Evolutionary conservation across 2,888 invertebrate genomes (phyloP), one percentile per base, ranked within the genome.

Genomic region (Tolmerus cingulatus): DNA sequence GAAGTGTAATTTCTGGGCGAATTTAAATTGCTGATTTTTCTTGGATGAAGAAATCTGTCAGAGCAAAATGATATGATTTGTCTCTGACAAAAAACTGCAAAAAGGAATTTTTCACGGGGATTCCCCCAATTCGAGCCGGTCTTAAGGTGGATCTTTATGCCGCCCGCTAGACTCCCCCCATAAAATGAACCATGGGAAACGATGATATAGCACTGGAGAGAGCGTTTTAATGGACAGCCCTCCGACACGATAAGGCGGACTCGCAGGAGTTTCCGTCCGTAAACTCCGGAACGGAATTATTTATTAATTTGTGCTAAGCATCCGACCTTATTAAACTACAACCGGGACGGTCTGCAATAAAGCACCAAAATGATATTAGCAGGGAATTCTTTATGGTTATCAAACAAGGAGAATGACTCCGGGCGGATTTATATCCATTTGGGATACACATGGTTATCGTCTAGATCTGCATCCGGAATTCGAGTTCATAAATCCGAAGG

Each of bases 321-420:
- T 81, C 55, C 34, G 43, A 27, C 30, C 43, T 81, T 34, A 81
- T 81, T 81, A 81, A 55, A 34, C 51, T 81, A 51, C 81, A 16
- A 46, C 51, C 55, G 55, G 19, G 55, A 30, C 8, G 27, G 51
- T 55, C 43, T 66, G 57, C 37, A 82, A 82, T 82, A 85, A 74
- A 85, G 74, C 37, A 34, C 30, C 27, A 23, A 85, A 66, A 85
- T 85, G 23, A 74, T 74, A 85, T 85, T 85, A 85, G 74, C 74
- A 85, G 74, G 74, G 57, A 85, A 85, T 74, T 85, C 85, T 85
- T 85, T 85, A 85, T 43, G 85, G 74, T 85, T 85, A 74, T 74
- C 85, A 85, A 85, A 85, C 85, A 85, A 46, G 46, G 46, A 85
- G 46, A 85, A 85, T 85, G 85, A 85, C 74, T 85, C 40, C 74